Evolutionary conservation across 2,888 invertebrate species (phyloP).

Genomic region (Zeuzera pyrina): DNA sequence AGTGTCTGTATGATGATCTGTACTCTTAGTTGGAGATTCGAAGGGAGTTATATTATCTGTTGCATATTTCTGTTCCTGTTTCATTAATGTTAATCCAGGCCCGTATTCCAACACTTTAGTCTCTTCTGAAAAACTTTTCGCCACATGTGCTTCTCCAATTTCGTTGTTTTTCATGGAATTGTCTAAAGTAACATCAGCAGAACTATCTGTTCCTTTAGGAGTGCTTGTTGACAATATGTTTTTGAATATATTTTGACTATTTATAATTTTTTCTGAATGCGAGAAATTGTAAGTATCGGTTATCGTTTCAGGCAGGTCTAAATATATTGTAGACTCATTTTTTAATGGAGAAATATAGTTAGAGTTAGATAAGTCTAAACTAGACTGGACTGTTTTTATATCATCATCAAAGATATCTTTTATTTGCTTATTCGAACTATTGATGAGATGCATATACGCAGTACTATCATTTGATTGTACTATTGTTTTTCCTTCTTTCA

Average conservation of each 20-base stretch:
- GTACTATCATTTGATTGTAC: constrained; percentile 33
- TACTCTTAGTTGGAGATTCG: constrained; percentile 60
- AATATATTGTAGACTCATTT: constrained; percentile 55
- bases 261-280: constrained; percentile 39
- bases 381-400: constrained; percentile 11
- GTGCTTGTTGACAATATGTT: constrained; percentile 41
- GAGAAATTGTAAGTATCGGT: constrained; percentile 43
- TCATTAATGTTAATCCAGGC: constrained; percentile 30
- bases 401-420: background rate
- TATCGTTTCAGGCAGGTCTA: constrained; percentile 52
- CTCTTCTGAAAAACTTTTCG: constrained; percentile 36
- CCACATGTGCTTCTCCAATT: no score
- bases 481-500: constrained; percentile 18
- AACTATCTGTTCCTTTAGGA: constrained; percentile 27
- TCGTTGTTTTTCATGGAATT: background rate
- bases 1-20: constrained; percentile 59
- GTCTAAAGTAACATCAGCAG: constrained; percentile 17
- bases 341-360: no score
- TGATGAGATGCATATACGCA: constrained; percentile 55
- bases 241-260: constrained; percentile 22
- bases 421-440: constrained; percentile 27
- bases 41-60: constrained; percentile 51
- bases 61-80: constrained; percentile 41
- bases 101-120: constrained; percentile 34
- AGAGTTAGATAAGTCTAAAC: constrained; percentile 22